Evolutionary conservation across 2,888 invertebrate species (phyloP), one percentile per base, ranked within the genome.

Genomic region (Andrena flavipes): DNA sequence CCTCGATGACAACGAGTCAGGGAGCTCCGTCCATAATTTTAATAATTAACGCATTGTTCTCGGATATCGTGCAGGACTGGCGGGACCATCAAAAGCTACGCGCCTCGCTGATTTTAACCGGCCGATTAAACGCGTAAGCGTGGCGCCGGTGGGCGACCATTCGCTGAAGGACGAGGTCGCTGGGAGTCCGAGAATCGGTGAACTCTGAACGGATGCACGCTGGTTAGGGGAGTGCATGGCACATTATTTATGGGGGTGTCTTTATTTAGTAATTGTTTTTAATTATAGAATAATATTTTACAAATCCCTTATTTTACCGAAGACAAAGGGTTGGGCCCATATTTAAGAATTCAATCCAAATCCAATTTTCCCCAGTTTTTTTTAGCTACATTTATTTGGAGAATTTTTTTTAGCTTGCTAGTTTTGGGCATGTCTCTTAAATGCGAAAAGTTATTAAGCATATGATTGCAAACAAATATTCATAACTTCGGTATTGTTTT

Each of bases 1-100:
- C 6, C 4, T 5, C 10, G n/a, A 0, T 16, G n/a, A 29, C 26
- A 16, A 42, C 23, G 35, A 29, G 56, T 23, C 35, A 33, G 62
- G 16, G 5, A 33, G 26, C 5, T 29, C 26, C 8, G 26, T 35
- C 42, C 5, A 16, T 35, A 26, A 69, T 69, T 56, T 69, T 56
- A 54, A 35, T 69, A 69, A 56, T 69, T n/a, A 59, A 69, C 29
- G 23, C 29, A 62, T 49, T 69, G 60, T 62, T 62, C 60, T 48
- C 71, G 49, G n/a, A 51, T 62, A 71, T 63, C 71, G 60, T 48
- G 8, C 42, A 35, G 30, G 30, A 30, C 67, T 6, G 51, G 10
- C 10, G 10, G 56, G 56, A 56, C 54, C 42, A 35, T 69, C 56
- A 59, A 42, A 42, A 69, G 56, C 69, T n/a, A n/a, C 4, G 26